Conservation (phyloP, 2,113 vertebrate species). For the Halcyon senegalensis region DNA sequence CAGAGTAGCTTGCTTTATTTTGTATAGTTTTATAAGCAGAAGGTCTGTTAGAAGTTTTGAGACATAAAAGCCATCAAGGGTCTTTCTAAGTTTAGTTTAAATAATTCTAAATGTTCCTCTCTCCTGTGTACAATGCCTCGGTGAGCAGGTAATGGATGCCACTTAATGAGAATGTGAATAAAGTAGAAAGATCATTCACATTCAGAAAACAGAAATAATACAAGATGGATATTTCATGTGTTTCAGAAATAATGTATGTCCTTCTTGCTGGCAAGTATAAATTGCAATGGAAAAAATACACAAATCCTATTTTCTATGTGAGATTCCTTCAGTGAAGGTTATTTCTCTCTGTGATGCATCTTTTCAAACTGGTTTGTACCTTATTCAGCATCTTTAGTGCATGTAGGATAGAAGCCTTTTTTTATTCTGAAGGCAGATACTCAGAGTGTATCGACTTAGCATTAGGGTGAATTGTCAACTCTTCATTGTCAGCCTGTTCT, state of each 20-base stretch:
- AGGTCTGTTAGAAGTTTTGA: background rate
- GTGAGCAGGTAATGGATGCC: slow-evolving; percentile 4
- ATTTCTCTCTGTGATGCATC: background rate
- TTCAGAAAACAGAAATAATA: background rate
- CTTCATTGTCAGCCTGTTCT: background rate
- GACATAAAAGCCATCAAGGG: background rate
- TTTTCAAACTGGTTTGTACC: background rate
- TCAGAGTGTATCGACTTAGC: background rate
- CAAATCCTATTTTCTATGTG: background rate
- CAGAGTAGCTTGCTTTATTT: background rate
- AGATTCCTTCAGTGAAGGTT: background rate
- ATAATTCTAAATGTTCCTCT: background rate
- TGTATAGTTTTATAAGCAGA: background rate
- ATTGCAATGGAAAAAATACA: background rate
- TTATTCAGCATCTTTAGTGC: background rate
- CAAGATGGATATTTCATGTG: background rate
- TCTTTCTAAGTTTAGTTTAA: background rate
- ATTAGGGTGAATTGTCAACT: background rate
- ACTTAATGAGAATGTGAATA: background rate
- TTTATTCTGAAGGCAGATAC: background rate
- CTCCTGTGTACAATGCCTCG: background rate
- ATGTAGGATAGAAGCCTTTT: background rate
- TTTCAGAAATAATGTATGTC: background rate
- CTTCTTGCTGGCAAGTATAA: background rate
- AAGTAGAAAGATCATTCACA: background rate